Percentiles rank a stretch among this genome's conserved stretches.
These are phyloP conservation scores for Pterobdella sp. DNA, from an alignment of 2,888 invertebrate genomes.

Conservation along the genomic window DNA sequence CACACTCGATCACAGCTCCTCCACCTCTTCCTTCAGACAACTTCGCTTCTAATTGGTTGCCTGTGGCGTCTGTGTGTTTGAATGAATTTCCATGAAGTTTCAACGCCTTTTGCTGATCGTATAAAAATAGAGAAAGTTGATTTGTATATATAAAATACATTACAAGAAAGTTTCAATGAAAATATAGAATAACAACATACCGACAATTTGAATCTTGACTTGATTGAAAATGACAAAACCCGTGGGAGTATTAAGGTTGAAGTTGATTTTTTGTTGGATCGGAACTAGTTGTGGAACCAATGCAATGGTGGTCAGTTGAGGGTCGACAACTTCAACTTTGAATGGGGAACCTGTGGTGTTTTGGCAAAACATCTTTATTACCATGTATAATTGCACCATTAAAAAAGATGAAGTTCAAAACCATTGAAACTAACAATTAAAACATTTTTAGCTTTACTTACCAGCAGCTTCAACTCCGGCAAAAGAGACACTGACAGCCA, in stretches of 20 bases:
- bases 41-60: slow-evolving; percentile 62
- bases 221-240: not conserved
- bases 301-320: slow-evolving; percentile 37
- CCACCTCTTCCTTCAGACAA: slow-evolving; percentile 66
- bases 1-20: slow-evolving; percentile 79
- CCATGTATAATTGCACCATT: not conserved
- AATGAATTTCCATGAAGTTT: not conserved
- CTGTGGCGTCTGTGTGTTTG: slow-evolving; percentile 67
- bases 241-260: not conserved
- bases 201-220: not conserved
- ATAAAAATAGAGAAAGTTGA: not conserved
- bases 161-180: not conserved
- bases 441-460: slow-evolving; percentile 40
- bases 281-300: not conserved
- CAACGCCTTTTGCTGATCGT: not conserved
- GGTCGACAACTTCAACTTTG: slow-evolving; percentile 52
- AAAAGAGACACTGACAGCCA: slow-evolving; percentile 80
- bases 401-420: too few relatives aligned
- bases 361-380: not conserved
- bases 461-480: slow-evolving; percentile 80
- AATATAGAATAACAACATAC: not conserved
- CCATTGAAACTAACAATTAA: too few relatives aligned
- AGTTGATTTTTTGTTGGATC: not conserved
- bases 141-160: not conserved
- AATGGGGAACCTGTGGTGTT: slow-evolving; percentile 46